Evolutionary conservation across 2,113 vertebrate species (phyloP), one percentile per base, ranked within the genome.

Genomic region (Equus quagga): DNA sequence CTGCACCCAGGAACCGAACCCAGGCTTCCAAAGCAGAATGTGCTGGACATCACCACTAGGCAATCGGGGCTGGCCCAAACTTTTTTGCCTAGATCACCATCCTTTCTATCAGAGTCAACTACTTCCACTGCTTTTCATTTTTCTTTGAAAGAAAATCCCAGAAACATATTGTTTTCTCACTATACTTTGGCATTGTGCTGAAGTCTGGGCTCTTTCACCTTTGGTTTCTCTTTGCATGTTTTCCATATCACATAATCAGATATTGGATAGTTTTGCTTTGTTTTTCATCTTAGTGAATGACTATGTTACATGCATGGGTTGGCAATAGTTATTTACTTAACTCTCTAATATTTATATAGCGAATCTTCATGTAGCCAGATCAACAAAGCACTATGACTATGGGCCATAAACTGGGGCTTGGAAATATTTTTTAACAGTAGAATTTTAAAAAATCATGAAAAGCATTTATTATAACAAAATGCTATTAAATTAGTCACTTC

Each of bases 281-380:
- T 31, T 54, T 76, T 83, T 36, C n/a, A 54, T 72, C 33, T 67
- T 80, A 46, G 6, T 14, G 44, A 69, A 23, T 81, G 44, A 64
- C 46, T 81, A 33, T 70, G 36, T 70, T 82, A n/a, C 28, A 73
- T 49, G 46, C 49, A 28, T n/a, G 19, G 24, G 9, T 84, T 75
- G 44, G 8, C 13, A 96, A 62, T 49, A 26, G 41, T 64, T 83
- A 75, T 65, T 92, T 44, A 83, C 56, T 76, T 78, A 93, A 31
- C 8, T 90, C 26, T 86, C 62, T 80, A 54, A 46, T 75, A 58
- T 89, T 94, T 89, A 76, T 82, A 33, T 24, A 72, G 31, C 23
- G 84, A 69, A 85, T 94, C 7, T 65, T 78, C 72, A 85, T 80
- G 13, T 92, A 85, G 85, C 58, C 14, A 89, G 73, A 80, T 92